Conservation (phyloP, 1,140 invertebrate species). For the Heliconius hewitsoni region DNA sequence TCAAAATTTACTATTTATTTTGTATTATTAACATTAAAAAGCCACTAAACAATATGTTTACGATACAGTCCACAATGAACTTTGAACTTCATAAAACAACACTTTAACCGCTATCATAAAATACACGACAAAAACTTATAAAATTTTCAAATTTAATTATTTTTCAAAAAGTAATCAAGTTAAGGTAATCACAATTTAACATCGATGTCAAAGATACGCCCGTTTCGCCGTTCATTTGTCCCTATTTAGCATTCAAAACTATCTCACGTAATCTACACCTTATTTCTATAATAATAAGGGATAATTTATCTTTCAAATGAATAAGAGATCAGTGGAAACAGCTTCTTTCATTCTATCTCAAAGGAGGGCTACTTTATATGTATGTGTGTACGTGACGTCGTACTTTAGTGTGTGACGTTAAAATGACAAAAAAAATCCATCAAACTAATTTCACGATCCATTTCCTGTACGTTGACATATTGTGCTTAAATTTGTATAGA, state of each 20-base stretch:
- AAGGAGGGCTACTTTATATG: slow-evolving; percentile 38
- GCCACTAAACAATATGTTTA: not conserved
- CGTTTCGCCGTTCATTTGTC: slow-evolving; percentile 35
- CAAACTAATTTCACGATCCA: not conserved
- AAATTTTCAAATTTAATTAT: slow-evolving; percentile 26
- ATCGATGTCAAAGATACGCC: slow-evolving; percentile 40
- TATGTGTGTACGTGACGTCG: slow-evolving; percentile 38
- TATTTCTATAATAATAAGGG: slow-evolving; percentile 19
- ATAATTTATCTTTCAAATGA: slow-evolving; percentile 29
- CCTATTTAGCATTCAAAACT: slow-evolving; percentile 24
- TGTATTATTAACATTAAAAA: not conserved
- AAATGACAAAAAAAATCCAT: not conserved
- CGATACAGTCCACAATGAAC: not conserved
- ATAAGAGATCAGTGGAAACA: slow-evolving; percentile 51
- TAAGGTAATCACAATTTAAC: slow-evolving; percentile 35
- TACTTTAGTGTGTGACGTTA: slow-evolving; percentile 44
- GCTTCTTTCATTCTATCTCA: slow-evolving; percentile 49
- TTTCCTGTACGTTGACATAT: not conserved
- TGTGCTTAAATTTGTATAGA: not conserved
- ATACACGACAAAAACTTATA: not conserved
- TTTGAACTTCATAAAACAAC: not conserved
- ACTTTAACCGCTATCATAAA: not conserved
- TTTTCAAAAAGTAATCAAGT: slow-evolving; percentile 29
- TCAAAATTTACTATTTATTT: not conserved
- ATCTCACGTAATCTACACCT: slow-evolving; percentile 32